Evolutionary conservation across 53 echinoderm and acorn worm genomes (phyloP).

Genomic region (Antedon mediterranea): DNA sequence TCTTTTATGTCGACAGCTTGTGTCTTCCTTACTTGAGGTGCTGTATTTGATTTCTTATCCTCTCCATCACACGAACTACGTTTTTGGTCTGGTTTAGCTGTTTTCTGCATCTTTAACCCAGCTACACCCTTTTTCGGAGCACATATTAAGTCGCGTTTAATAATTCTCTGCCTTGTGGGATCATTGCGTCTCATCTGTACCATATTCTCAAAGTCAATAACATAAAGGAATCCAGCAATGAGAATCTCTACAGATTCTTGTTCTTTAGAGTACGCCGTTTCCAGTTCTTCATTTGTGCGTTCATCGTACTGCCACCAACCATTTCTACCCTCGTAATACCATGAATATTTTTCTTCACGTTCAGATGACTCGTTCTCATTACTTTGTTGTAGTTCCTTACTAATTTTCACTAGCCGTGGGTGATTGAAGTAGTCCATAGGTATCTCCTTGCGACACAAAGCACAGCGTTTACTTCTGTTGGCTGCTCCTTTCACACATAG

Average conservation of each 20-base stretch:
- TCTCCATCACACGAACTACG: neutral
- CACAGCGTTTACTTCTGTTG: conserved; percentile 74
- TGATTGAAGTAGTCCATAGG: conserved; percentile 61
- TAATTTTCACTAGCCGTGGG: conserved; percentile 46
- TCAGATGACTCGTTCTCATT: neutral
- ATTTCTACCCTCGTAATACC: conserved; percentile 95
- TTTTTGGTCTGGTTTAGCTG: neutral
- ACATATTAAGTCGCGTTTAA: conserved; percentile 71
- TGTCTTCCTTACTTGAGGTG: neutral
- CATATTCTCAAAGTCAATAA: conserved; percentile 89
- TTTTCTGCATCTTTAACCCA: conserved; percentile 51
- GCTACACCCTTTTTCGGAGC: conserved; percentile 96
- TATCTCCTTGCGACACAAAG: conserved; percentile 76
- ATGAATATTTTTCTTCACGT: conserved; percentile 43
- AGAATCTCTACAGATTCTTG: conserved; percentile 71
- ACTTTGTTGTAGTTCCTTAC: neutral
- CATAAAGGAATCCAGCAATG: conserved; percentile 82
- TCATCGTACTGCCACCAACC: conserved; percentile 99
- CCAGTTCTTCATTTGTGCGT: conserved; percentile 63
- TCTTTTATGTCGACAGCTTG: neutral
- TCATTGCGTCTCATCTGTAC: conserved; percentile 71
- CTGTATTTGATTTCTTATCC: neutral
- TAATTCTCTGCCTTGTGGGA: conserved; percentile 71
- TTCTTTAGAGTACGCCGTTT: conserved; percentile 63
- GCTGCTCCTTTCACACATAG: conserved; percentile 91